Conservation (phyloP, 2,797 vertebrate species). For the Rhinogobio ventralis region DNA sequence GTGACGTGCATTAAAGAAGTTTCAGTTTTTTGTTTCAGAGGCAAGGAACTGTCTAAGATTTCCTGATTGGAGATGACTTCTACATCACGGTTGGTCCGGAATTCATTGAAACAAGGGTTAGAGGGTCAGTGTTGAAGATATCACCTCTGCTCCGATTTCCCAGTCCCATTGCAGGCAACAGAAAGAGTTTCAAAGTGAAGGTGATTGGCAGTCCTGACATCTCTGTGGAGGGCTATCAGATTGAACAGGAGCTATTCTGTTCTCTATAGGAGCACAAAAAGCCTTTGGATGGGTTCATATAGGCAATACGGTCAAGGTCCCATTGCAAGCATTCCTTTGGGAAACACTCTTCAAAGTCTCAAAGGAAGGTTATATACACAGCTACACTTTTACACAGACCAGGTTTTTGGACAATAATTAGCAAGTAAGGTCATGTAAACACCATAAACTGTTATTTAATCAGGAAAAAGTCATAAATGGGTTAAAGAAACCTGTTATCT, state of each 20-base stretch:
- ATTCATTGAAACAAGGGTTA: constrained; percentile 11
- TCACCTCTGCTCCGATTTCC: not conserved
- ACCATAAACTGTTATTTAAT: not conserved
- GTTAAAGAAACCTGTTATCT: not conserved
- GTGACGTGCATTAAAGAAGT: not conserved
- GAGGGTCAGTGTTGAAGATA: constrained; percentile 11
- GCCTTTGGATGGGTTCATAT: constrained; percentile 20
- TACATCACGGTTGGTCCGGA: not conserved
- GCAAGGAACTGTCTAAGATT: not conserved
- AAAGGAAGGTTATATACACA: not conserved
- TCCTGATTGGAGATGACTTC: not conserved
- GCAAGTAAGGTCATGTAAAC: not conserved
- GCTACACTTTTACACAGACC: not conserved
- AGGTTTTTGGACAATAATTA: not conserved
- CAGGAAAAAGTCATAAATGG: not conserved
- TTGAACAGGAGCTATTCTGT: constrained; percentile 27
- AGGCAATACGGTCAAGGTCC: constrained; percentile 13
- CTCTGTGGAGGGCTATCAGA: constrained; percentile 28
- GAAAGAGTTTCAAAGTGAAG: not conserved
- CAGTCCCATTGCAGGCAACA: too few relatives aligned
- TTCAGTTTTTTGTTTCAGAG: not conserved
- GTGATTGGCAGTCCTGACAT: constrained; percentile 11
- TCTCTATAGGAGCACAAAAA: constrained; percentile 30
- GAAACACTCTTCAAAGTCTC: not conserved
- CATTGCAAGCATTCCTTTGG: not conserved